Conservation (phyloP, 1,140 invertebrate genomes). For the Papilio aristodemus region DNA sequence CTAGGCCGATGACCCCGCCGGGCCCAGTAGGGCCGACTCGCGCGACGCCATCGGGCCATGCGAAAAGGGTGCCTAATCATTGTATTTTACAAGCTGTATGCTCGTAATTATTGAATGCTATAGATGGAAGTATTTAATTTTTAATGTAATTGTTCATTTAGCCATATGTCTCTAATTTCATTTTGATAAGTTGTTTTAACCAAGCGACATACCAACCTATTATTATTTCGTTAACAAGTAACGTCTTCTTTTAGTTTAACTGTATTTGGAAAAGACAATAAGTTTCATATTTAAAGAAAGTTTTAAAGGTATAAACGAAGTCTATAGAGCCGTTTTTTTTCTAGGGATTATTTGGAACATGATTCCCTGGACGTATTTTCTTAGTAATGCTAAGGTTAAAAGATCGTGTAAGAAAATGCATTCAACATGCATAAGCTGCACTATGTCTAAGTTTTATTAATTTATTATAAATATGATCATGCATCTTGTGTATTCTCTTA, state of each 20-base stretch:
- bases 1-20: slow-evolving; percentile 73
- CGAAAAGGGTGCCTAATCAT: slow-evolving; percentile 53
- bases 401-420: no score
- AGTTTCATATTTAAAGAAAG: neutral
- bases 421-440: no score
- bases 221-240: neutral
- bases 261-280: neutral
- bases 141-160: neutral
- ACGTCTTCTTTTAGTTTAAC: neutral
- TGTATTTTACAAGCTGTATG: slow-evolving; percentile 19
- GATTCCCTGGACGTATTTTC: no score
- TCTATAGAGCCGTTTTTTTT: no score
- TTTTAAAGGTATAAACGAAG: no score
- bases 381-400: no score
- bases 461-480: no score
- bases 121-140: neutral
- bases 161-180: neutral
- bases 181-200: no score
- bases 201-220: no score
- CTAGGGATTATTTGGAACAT: no score
- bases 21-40: slow-evolving; percentile 33
- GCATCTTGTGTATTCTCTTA: no score
- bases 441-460: no score
- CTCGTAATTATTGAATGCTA: neutral
- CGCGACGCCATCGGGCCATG: slow-evolving; percentile 29